These are phyloP conservation scores for Habrosyne pyritoides DNA, from an alignment of 2,888 invertebrate genomes.

Conservation along the genomic window DNA sequence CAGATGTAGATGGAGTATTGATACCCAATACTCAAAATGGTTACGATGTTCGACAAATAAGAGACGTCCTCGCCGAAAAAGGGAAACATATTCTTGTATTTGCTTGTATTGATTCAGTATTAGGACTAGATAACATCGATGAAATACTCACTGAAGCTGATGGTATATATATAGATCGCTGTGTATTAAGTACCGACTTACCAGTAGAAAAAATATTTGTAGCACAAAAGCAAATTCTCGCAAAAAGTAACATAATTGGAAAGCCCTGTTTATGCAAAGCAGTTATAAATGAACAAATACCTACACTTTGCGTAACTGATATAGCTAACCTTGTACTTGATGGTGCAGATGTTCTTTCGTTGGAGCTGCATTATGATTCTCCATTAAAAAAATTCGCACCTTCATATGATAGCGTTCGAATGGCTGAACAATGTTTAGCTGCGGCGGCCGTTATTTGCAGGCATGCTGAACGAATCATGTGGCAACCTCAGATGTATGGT, in stretches of 20 bases:
- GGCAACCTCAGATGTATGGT: slow-evolving; percentile 90
- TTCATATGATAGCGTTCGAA: slow-evolving; percentile 60
- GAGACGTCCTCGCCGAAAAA: slow-evolving; percentile 59
- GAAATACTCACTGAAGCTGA: slow-evolving; percentile 90
- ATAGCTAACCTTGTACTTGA: slow-evolving; percentile 96
- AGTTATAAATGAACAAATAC: slow-evolving; percentile 92
- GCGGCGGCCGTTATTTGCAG: slow-evolving; percentile 90
- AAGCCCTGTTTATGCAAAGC: slow-evolving; percentile 96
- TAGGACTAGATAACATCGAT: slow-evolving; percentile 83
- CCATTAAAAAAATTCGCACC: slow-evolving; percentile 64
- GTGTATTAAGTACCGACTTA: slow-evolving; percentile 92
- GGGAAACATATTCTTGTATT: slow-evolving; percentile 74
- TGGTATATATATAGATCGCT: slow-evolving; percentile 94
- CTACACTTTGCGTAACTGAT: slow-evolving; percentile 90
- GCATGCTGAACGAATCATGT: slow-evolving; percentile 93
- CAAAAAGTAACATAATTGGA: slow-evolving; percentile 91
- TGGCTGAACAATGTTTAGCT: slow-evolving; percentile 87
- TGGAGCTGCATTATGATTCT: slow-evolving; percentile 85
- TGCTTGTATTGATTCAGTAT: slow-evolving; percentile 64
- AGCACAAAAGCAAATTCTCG: slow-evolving; percentile 93
- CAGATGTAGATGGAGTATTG: slow-evolving; percentile 72
- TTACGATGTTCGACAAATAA: slow-evolving; percentile 59
- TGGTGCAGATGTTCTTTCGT: slow-evolving; percentile 93
- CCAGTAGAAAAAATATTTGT: slow-evolving; percentile 94
- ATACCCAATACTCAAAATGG: slow-evolving; percentile 60